A percentile compares a stretch with the other conserved stretches of the same genome.
phyloP scores from a whole-genome alignment of 2,113 vertebrate genomes.

The Chamaea fasciata region DNA sequence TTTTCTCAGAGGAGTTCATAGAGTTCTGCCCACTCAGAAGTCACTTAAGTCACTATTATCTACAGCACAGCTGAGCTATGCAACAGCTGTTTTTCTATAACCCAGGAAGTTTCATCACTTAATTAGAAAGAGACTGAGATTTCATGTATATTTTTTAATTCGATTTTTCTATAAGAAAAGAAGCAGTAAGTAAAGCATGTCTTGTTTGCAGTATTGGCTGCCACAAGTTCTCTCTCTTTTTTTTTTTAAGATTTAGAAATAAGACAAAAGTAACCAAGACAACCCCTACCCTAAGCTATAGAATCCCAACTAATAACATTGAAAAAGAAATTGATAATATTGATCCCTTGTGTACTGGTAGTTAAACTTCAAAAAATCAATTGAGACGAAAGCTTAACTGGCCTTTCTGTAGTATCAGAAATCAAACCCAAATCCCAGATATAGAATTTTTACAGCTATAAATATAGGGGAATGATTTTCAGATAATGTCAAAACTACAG shows the following conservation, averaged over 20 bases:
- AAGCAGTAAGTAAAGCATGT: not conserved
- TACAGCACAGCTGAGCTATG: not conserved
- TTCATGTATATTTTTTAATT: not conserved
- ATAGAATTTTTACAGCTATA: conserved; percentile 50
- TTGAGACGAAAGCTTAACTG: conserved; percentile 55
- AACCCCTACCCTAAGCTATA: not conserved
- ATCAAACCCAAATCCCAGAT: conserved; percentile 45
- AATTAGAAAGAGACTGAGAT: not conserved
- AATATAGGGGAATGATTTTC: conserved; percentile 47
- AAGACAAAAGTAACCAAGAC: conserved; percentile 48
- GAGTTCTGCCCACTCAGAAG: not conserved
- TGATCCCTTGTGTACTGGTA: conserved; percentile 34
- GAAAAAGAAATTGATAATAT: conserved; percentile 52
- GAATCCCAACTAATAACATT: conserved; percentile 59
- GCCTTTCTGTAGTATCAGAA: conserved; percentile 54
- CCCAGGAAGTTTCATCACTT: not conserved
- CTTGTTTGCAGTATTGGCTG: not conserved
- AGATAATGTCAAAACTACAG: conserved; percentile 35
- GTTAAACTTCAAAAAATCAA: conserved; percentile 68
- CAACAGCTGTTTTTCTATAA: not conserved
- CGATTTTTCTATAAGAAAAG: conserved; percentile 45
- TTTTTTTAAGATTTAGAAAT: conserved; percentile 48
- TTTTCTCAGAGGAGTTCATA: not conserved
- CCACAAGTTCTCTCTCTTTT: not conserved
- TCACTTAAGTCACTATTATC: not conserved